Conservation (phyloP, 1,140 invertebrate species). For the Pseudomyrmex flavicornis region DNA sequence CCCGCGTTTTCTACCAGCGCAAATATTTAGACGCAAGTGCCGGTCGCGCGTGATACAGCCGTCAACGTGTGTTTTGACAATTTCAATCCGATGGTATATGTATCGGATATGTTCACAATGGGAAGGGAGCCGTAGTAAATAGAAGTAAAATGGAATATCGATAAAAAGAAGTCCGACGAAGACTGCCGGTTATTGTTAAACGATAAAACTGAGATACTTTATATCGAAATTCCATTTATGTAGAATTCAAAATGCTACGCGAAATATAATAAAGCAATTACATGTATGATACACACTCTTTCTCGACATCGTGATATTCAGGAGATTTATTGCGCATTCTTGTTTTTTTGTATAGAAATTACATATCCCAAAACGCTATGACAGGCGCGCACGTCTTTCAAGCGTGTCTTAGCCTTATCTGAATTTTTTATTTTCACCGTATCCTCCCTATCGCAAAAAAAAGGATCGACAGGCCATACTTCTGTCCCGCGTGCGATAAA, state of each 20-base stretch:
- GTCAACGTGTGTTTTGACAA: slow-evolving; percentile 52
- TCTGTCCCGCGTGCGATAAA: slow-evolving; percentile 56
- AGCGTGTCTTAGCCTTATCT: slow-evolving; percentile 4
- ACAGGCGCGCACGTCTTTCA: neutral
- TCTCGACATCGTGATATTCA: slow-evolving; percentile 7
- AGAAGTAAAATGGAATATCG: slow-evolving; percentile 70
- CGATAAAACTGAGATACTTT: slow-evolving; percentile 68
- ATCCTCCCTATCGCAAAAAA: slow-evolving; percentile 12
- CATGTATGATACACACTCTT: slow-evolving; percentile 44
- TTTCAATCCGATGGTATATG: slow-evolving; percentile 62
- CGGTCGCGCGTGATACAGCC: slow-evolving; percentile 8
- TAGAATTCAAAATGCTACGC: slow-evolving; percentile 57
- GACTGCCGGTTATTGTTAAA: slow-evolving; percentile 67
- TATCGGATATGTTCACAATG: slow-evolving; percentile 68
- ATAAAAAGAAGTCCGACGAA: slow-evolving; percentile 55
- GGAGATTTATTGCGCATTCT: neutral
- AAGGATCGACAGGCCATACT: slow-evolving; percentile 31
- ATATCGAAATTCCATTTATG: slow-evolving; percentile 70
- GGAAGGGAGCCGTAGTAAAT: slow-evolving; percentile 52
- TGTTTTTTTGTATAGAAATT: neutral
- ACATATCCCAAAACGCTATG: neutral
- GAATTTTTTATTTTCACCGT: slow-evolving; percentile 50
- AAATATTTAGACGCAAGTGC: slow-evolving; percentile 59
- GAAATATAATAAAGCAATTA: slow-evolving; percentile 70
- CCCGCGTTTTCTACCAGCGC: neutral